Base-by-base conservation (phyloP, 2,113 vertebrate species). In the Eolophus roseicapilla region DNA sequence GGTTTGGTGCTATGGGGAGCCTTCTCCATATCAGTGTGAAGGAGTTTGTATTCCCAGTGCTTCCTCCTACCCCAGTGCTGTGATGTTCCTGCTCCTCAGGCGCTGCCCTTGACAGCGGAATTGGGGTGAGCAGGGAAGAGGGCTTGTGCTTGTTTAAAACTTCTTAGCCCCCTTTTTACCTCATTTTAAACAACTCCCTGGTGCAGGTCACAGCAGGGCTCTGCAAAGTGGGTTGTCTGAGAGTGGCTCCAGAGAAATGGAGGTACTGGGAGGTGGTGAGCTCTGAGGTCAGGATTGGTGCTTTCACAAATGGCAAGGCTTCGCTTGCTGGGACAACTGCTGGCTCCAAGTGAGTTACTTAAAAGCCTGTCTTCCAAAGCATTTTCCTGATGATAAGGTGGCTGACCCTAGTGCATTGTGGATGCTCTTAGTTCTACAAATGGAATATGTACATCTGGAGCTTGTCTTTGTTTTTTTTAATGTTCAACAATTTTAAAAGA, bases 261-360 rank as follows among this genome's bases (percentile, higher is more conserved):
- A 88, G 63, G 57, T 90, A 17, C 14, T 1, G 0, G 39, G n/a
- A 46, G 6, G 21, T 7, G 68, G 23, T 2, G 2, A 69, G 21
- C 1, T 9, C 24, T 8, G 31, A 12, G 18, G 29, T 46, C 52
- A 37, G 57, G 33, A 15, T 35, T 59, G 57, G 13, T 35, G 33
- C 57, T 59, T n/a, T 59, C 57, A 59, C 57, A 35, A 21, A 24
- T 35, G 57, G 19, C 57, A 59, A 10, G 33, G 57, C 21, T 82
- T n/a, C 0, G 0, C 4, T 13, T 77, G 23, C 29, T 79, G 60
- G 50, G 37, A 28, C 31, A 74, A 1, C 15, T 59, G 28, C 59
- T 90, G 64, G 37, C 79, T 88, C 60, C 69, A 46, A 3, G 49
- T 8, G 4, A 52, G 60, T 24, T 67, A 25, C 35, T 86, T 47